Base-by-base conservation (phyloP, 2,888 invertebrate species). In the Punctoribates punctum region DNA sequence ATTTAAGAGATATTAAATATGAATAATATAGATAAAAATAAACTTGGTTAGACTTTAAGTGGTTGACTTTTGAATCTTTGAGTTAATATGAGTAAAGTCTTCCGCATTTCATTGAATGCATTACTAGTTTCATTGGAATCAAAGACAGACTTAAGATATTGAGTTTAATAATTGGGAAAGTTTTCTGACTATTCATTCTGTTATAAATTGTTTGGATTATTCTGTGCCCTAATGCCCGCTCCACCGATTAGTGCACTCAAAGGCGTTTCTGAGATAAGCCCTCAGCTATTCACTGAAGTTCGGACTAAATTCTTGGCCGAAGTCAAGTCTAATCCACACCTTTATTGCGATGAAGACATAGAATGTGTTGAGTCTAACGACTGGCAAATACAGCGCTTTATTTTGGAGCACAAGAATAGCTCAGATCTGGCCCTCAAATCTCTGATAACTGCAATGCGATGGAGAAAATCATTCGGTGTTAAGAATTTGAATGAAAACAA, bases 361-460 rank as follows among this genome's bases (percentile, higher is more conserved):
- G 75, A 75, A 62, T 51, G 29, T 6, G 20, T 77, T 15, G 48
- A 75, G 51, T 73, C 51, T 13, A 74, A 75, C 46, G 73, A 73
- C 1, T 77, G 77, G 77, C 75, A 72, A 75, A 46, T 75, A 20
- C 51, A 77, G 25, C 75, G 77, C 20, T 77, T 75, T 42, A 38
- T 77, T 27, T n/a, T 72, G n/a, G 74, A 72, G 20, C 23, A 57
- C 20, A 75, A 75, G n/a, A 20, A 46, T 34, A 62, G 73, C 34
- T 29, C n/a, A 13, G 75, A 77, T 20, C 20, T 46, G 17, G 70
- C 77, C 9, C 75, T 73, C 2, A 54, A 77, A 34, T 23, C 20
- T 6, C 20, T 77, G 8, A 72, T 27, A 34, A 42, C 38, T 15
- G 51, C 75, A 11, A 51, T 75, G 27, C 34, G 25, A 77, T 77